phyloP scores from a whole-genome alignment of 2,797 vertebrate species.

The Ctenosaura bakeri region DNA sequence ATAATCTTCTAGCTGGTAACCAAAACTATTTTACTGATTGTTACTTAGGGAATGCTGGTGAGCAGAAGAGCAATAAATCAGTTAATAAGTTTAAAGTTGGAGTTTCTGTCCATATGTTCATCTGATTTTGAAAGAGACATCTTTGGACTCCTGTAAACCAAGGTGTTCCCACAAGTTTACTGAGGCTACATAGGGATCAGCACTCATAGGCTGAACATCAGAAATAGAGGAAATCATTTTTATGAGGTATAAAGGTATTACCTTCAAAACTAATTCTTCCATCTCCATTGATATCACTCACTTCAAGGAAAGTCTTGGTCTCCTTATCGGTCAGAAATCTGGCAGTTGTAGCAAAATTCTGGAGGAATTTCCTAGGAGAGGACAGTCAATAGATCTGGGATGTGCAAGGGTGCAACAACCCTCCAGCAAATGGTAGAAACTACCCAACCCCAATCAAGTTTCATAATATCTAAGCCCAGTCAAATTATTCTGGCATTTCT shows the following conservation, averaged over 20 bases:
- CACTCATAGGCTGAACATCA: too few species aligned
- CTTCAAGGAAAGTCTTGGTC: slow-evolving; percentile 81
- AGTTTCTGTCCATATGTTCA: too few species aligned
- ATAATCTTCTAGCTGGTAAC: too few species aligned
- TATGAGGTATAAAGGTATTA: slow-evolving; percentile 52
- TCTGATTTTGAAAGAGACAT: too few species aligned
- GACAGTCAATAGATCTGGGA: neutral
- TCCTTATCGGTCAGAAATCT: slow-evolving; percentile 82
- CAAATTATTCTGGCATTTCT: neutral
- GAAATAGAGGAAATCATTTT: neutral
- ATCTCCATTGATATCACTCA: slow-evolving; percentile 85
- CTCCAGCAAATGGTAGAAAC: too few species aligned
- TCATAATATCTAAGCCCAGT: neutral
- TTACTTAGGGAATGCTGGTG: too few species aligned
- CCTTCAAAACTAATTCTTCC: slow-evolving; percentile 87
- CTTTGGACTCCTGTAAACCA: too few species aligned
- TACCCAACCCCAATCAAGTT: neutral
- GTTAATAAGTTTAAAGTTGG: too few species aligned
- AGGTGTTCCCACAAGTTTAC: too few species aligned
- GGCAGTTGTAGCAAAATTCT: slow-evolving; percentile 83
- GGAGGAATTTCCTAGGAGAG: slow-evolving; percentile 82
- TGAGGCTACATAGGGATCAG: too few species aligned
- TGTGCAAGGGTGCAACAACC: neutral
- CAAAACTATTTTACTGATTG: too few species aligned
- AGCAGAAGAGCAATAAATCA: too few species aligned